These are phyloP conservation scores for Diploscapter pachys DNA, from an alignment of 1,140 invertebrate genomes.

Conservation along the genomic window DNA sequence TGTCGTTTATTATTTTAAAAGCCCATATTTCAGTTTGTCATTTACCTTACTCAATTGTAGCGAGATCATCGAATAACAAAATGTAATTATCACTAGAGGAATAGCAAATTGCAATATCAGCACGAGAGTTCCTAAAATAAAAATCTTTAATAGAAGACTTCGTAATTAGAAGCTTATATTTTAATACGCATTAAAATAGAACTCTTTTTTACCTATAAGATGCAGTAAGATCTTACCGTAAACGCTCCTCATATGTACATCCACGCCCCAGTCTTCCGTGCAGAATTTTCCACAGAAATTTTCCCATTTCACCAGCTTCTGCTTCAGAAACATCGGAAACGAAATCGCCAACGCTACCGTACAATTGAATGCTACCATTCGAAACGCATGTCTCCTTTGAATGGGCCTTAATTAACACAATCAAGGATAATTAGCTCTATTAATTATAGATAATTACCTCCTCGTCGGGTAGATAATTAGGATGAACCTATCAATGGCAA, in stretches of 20 bases:
- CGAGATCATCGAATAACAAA: slow-evolving; percentile 87
- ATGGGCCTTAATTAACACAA: slow-evolving; percentile 30
- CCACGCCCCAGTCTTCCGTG: slow-evolving; percentile 37
- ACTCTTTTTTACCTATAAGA: not conserved
- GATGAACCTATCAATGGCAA: slow-evolving; percentile 81
- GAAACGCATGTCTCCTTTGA: slow-evolving; percentile 33
- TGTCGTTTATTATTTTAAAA: not conserved
- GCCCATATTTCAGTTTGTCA: slow-evolving; percentile 10
- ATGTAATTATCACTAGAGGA: slow-evolving; percentile 84
- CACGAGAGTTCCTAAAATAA: slow-evolving; percentile 33
- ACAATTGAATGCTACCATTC: slow-evolving; percentile 36
- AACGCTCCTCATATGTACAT: slow-evolving; percentile 24
- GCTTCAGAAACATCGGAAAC: slow-evolving; percentile 38
- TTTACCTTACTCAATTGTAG: slow-evolving; percentile 71
- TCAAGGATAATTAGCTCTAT: not conserved
- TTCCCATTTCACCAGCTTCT: slow-evolving; percentile 30
- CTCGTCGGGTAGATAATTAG: slow-evolving; percentile 40
- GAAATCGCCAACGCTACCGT: slow-evolving; percentile 22
- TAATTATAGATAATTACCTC: slow-evolving; percentile 16
- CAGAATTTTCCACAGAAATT: slow-evolving; percentile 41
- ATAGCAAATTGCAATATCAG: slow-evolving; percentile 75
- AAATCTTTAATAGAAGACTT: too few species aligned
- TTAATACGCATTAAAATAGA: not conserved
- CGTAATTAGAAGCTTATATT: not conserved
- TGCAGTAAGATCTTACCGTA: slow-evolving; percentile 22